Evolutionary conservation across 2,113 vertebrate species (phyloP).

Genomic region (Gadus macrocephalus): DNA sequence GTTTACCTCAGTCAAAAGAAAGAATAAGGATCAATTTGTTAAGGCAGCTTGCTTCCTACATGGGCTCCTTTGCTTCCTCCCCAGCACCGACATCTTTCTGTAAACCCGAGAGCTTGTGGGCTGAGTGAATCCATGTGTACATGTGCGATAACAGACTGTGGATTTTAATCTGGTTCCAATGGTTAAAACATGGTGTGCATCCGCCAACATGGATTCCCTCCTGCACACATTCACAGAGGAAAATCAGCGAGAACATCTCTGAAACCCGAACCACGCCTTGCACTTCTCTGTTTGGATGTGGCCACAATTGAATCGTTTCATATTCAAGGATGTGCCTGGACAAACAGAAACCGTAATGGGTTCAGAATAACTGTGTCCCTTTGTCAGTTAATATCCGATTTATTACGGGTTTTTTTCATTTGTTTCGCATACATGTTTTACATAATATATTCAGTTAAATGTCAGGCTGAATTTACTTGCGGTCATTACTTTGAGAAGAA

Average conservation of each 20-base stretch:
- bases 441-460: too few species aligned
- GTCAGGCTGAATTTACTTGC: too few species aligned
- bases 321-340: neutral
- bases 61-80: neutral
- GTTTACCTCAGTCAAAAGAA: neutral
- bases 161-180: slow-evolving; percentile 27
- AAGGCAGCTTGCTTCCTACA: neutral
- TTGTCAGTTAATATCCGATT: too few species aligned
- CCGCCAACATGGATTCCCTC: slow-evolving; percentile 20
- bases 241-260: too few species aligned
- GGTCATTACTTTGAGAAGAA: too few species aligned
- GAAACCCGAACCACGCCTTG: too few species aligned
- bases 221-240: slow-evolving; percentile 11
- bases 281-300: too few species aligned
- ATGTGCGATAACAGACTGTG: slow-evolving; percentile 10
- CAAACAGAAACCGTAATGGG: neutral
- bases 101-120: neutral
- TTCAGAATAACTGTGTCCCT: too few species aligned
- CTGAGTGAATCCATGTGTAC: slow-evolving; percentile 4
- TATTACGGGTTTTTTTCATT: too few species aligned
- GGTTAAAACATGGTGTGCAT: slow-evolving; percentile 39
- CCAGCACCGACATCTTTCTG: slow-evolving; percentile 10
- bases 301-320: too few species aligned
- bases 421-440: too few species aligned
- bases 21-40: neutral